Evolutionary conservation across 2,888 invertebrate genomes (phyloP).

Genomic region (Apamea monoglypha): DNA sequence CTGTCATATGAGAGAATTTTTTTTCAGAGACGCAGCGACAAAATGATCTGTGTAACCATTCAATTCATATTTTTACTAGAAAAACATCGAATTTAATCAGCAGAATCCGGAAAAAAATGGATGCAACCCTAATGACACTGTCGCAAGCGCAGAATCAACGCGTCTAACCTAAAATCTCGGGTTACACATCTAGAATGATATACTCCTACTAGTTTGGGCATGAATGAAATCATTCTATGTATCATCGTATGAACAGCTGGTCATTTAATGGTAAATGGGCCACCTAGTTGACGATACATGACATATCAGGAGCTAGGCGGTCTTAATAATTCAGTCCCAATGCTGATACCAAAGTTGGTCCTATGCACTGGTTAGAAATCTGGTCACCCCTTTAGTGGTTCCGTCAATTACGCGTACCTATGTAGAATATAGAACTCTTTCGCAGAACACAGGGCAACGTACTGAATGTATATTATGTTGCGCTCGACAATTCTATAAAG

Average conservation of each 20-base stretch:
- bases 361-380: constrained; percentile 27
- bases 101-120: background rate
- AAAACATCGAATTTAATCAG: background rate
- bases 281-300: background rate
- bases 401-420: constrained; percentile 25
- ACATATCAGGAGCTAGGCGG: background rate
- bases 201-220: constrained; percentile 35
- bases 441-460: constrained; percentile 57
- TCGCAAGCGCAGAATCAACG: constrained; percentile 48
- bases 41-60: background rate
- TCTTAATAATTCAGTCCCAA: constrained; percentile 5
- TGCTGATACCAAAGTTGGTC: constrained; percentile 11
- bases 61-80: background rate
- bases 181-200: constrained; percentile 52
- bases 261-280: background rate
- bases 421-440: constrained; percentile 35
- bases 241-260: constrained; percentile 18
- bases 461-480: constrained; percentile 54
- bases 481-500: constrained; percentile 51
- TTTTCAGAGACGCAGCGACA: background rate
- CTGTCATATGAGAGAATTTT: background rate
- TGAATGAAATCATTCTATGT: constrained; percentile 43
- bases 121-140: constrained; percentile 43
- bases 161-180: constrained; percentile 61
- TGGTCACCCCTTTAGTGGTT: constrained; percentile 22